phyloP scores from a whole-genome alignment of 2,888 invertebrate genomes.

The Gymnocheta viridis region DNA sequence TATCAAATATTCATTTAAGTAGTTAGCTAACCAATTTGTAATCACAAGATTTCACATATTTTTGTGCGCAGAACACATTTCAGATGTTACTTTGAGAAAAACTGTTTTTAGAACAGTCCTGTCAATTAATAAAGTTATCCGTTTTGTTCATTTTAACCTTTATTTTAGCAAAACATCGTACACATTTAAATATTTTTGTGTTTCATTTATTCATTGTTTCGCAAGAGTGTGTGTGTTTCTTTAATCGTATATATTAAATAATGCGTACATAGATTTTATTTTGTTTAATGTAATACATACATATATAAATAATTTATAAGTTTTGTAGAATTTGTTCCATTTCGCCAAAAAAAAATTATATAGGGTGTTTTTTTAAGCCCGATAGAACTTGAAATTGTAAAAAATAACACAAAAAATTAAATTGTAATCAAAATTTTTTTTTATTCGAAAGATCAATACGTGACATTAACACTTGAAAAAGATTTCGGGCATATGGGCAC shows the following conservation, averaged over 20 bases:
- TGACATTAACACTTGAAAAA: too few species aligned
- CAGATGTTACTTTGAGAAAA: too few species aligned
- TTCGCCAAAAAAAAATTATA: neutral
- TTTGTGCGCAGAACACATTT: too few species aligned
- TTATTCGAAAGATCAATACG: too few species aligned
- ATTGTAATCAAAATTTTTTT: too few species aligned
- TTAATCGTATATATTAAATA: conserved; percentile 10
- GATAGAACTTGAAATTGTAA: too few species aligned
- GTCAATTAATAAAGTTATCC: neutral
- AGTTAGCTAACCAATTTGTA: too few species aligned
- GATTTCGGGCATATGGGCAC: too few species aligned
- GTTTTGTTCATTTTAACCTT: neutral
- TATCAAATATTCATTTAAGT: too few species aligned
- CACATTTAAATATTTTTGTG: conserved; percentile 46
- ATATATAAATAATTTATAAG: conserved; percentile 26
- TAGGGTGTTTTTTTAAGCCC: too few species aligned
- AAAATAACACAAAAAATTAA: too few species aligned
- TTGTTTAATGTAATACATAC: neutral
- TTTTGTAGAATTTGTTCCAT: conserved; percentile 12
- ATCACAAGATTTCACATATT: too few species aligned
- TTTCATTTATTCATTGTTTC: conserved; percentile 10
- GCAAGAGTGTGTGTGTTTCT: conserved; percentile 15
- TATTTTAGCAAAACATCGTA: conserved; percentile 28
- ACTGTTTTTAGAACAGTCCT: neutral
- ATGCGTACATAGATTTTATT: conserved; percentile 15